phyloP scores from a whole-genome alignment of 2,113 vertebrate species.

The Sminthopsis crassicaudata region DNA sequence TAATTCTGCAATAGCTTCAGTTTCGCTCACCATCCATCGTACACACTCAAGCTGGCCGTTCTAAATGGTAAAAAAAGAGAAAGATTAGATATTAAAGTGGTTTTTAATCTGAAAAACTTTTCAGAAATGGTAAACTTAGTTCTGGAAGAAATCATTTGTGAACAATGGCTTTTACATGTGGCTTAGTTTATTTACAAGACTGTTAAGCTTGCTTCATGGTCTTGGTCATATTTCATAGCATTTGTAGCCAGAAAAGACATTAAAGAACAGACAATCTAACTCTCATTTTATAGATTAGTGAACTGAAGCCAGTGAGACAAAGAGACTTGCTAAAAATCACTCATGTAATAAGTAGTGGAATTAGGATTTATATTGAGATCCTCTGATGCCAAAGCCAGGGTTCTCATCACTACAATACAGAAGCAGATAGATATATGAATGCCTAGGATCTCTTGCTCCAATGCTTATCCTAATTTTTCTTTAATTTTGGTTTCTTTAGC shows the following conservation, averaged over 20 bases:
- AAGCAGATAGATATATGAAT: background rate
- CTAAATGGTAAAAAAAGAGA: slow-evolving; percentile 79
- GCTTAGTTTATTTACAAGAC: slow-evolving; percentile 25
- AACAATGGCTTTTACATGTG: slow-evolving; percentile 21
- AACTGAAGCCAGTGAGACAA: background rate
- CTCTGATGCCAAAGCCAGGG: background rate
- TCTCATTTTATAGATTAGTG: background rate
- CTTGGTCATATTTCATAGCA: background rate
- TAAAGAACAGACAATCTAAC: background rate
- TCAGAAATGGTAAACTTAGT: slow-evolving; percentile 17
- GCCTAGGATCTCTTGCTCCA: background rate
- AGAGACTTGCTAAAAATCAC: background rate
- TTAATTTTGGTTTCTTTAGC: background rate
- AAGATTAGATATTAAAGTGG: background rate
- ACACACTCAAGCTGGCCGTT: slow-evolving; percentile 97
- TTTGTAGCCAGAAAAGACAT: background rate
- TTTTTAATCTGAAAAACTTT: slow-evolving; percentile 43
- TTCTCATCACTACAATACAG: background rate
- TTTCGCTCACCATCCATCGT: slow-evolving; percentile 99
- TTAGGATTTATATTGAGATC: background rate
- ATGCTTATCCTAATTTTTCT: background rate
- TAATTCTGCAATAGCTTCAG: slow-evolving; percentile 97
- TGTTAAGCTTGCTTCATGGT: background rate
- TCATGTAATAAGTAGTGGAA: background rate
- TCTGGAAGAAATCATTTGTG: slow-evolving; percentile 15